Conservation (phyloP, 2,113 vertebrate genomes). For the Leptobrachium ailaonicum region DNA sequence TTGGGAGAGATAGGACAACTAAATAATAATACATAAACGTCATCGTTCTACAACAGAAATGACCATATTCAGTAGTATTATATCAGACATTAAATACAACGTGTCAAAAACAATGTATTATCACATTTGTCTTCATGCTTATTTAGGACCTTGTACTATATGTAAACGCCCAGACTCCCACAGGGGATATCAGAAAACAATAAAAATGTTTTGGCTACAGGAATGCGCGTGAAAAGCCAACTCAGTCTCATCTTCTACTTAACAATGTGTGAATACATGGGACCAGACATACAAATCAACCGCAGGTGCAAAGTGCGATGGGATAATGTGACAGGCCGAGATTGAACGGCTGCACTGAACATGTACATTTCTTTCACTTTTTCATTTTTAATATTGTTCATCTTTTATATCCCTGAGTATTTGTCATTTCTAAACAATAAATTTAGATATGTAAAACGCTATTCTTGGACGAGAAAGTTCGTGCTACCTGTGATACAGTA, state of each 20-base stretch:
- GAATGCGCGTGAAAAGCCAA: constrained; percentile 4
- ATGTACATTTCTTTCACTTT: too few species aligned
- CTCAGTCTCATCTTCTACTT: constrained; percentile 42
- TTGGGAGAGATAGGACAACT: not conserved
- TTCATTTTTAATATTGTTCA: too few species aligned
- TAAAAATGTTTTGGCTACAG: constrained; percentile 10
- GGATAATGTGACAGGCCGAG: constrained; percentile 40
- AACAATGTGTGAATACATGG: constrained; percentile 32
- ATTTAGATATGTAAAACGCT: too few species aligned
- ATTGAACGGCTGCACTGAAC: not conserved
- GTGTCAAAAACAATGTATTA: constrained; percentile 3
- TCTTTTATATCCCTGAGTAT: too few species aligned
- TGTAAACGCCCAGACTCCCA: not conserved
- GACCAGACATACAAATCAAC: constrained; percentile 23
- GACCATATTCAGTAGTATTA: not conserved
- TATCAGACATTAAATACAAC: too few species aligned
- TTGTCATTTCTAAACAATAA: too few species aligned
- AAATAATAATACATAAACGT: not conserved
- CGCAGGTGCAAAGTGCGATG: constrained; percentile 23
- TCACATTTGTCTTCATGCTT: not conserved
- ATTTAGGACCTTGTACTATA: not conserved
- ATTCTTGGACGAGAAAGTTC: too few species aligned
- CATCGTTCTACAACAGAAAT: not conserved
- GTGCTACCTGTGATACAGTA: too few species aligned
- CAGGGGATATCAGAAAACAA: constrained; percentile 1